Evolutionary conservation across 2,113 vertebrate genomes (phyloP).

Genomic region (Clupea harengus): DNA sequence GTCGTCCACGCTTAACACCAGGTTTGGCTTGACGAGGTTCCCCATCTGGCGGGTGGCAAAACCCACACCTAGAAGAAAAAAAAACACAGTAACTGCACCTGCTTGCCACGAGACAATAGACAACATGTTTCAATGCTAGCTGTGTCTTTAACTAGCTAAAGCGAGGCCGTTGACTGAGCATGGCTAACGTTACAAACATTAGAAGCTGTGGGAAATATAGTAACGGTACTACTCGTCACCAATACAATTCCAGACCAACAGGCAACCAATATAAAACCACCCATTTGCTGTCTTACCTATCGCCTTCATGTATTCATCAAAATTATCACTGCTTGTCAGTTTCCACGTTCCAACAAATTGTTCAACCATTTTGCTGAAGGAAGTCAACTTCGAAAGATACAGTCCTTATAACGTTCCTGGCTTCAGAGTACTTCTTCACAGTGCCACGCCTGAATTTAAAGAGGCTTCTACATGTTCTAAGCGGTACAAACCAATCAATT

Average conservation of each 20-base stretch:
- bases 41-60: constrained; percentile 81
- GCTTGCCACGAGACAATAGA: not conserved
- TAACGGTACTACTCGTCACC: not conserved
- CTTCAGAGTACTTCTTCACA: not conserved
- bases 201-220: too few relatives aligned
- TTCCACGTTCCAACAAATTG: constrained; percentile 83
- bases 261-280: too few relatives aligned
- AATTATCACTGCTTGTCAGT: constrained; percentile 77
- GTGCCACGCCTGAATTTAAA: constrained; percentile 11
- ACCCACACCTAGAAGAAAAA: constrained; percentile 54
- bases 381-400: not conserved
- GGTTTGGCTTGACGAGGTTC: constrained; percentile 75
- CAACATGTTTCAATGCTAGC: too few relatives aligned
- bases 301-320: constrained; percentile 88
- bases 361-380: constrained; percentile 70
- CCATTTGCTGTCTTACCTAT: constrained; percentile 68
- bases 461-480: not conserved
- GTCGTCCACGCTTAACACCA: constrained; percentile 78
- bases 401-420: not conserved
- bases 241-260: too few relatives aligned
- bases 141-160: too few relatives aligned
- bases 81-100: not conserved
- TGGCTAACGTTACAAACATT: not conserved
- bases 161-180: not conserved
- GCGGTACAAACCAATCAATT: not conserved